Conservation (phyloP, 2,888 invertebrate genomes). For the Dryocosmus kuriphilus region DNA sequence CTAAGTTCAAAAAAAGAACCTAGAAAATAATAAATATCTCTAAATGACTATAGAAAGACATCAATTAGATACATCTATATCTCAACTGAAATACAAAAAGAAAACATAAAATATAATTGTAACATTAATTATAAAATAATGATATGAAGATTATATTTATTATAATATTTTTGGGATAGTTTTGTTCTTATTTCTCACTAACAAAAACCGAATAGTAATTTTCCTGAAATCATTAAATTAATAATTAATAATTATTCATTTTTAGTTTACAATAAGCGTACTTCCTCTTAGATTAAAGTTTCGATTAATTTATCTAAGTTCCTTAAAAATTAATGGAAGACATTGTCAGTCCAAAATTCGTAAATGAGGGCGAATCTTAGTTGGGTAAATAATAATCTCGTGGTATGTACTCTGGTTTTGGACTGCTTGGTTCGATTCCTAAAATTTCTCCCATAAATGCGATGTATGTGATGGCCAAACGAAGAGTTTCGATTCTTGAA, state of each 20-base stretch:
- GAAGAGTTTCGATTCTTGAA: slow-evolving; percentile 95
- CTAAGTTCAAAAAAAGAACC: not conserved
- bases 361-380: slow-evolving; percentile 47
- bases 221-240: not conserved
- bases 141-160: not conserved
- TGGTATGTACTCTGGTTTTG: slow-evolving; percentile 74
- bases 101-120: not conserved
- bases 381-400: slow-evolving; percentile 75
- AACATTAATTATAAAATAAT: not conserved
- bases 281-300: not conserved
- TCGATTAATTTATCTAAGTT: not conserved
- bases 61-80: not conserved
- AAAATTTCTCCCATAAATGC: slow-evolving; percentile 96
- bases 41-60: not conserved
- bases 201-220: not conserved
- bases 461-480: slow-evolving; percentile 97
- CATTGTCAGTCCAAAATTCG: slow-evolving; percentile 43
- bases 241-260: not conserved
- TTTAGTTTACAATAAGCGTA: slow-evolving; percentile 6
- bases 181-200: not conserved
- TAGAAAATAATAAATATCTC: not conserved
- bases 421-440: slow-evolving; percentile 73
- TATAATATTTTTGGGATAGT: not conserved
- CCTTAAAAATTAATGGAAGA: slow-evolving; percentile 33
- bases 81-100: not conserved